phyloP scores from a whole-genome alignment of 1,140 invertebrate genomes.

The Manduca sexta region DNA sequence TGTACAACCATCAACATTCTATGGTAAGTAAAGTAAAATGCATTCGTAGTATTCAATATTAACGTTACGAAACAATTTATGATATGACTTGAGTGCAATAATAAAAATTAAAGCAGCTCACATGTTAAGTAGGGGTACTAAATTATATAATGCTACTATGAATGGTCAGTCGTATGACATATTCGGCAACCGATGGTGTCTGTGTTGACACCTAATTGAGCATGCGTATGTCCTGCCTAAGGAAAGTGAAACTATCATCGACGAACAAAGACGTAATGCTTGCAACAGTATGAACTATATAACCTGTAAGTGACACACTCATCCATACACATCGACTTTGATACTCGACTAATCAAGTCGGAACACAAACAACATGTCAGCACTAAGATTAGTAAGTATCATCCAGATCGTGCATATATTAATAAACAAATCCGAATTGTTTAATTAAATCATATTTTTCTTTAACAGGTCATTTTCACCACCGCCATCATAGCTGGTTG shows the following conservation, averaged over 20 bases:
- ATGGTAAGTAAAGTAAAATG: too few relatives aligned
- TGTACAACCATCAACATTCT: too few relatives aligned
- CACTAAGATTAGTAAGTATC: conserved; percentile 57
- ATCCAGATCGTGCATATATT: not conserved
- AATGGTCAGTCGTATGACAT: conserved; percentile 42
- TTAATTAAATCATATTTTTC: conserved; percentile 5
- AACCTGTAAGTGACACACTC: conserved; percentile 48
- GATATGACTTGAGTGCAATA: not conserved
- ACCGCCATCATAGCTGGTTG: conserved; percentile 50
- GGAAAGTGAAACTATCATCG: conserved; percentile 62
- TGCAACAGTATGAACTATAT: conserved; percentile 71
- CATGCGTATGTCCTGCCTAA: conserved; percentile 57
- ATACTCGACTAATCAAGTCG: conserved; percentile 50
- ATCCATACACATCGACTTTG: conserved; percentile 49
- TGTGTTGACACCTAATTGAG: conserved; percentile 52
- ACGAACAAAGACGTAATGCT: conserved; percentile 57
- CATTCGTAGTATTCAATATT: not conserved
- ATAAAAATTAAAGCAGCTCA: not conserved
- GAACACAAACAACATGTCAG: conserved; percentile 42
- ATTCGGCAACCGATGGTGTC: conserved; percentile 52
- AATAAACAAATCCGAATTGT: not conserved
- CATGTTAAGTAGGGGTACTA: not conserved
- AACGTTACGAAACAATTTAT: not conserved
- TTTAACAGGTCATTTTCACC: conserved; percentile 45
- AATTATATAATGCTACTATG: conserved; percentile 52